phyloP scores from a whole-genome alignment of 2,888 invertebrate species.

The Scelioninae gen. 1 region DNA sequence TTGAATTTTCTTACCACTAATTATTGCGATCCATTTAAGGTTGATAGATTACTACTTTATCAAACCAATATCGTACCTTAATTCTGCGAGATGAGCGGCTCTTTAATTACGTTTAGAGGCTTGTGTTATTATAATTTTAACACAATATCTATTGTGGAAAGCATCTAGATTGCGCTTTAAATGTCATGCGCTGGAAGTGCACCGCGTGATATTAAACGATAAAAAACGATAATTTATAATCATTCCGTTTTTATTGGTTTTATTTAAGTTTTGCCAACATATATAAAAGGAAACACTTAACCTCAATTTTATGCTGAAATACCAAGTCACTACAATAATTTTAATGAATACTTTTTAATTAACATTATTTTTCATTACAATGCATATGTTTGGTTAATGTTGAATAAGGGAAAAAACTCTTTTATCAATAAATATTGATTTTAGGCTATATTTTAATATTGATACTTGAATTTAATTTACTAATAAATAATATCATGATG shows the following conservation, averaged over 20 bases:
- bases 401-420: constrained; percentile 1
- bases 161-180: neutral
- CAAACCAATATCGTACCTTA: neutral
- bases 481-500: neutral
- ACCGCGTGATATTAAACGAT: neutral
- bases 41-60: constrained; percentile 34
- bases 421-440: neutral
- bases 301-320: constrained; percentile 5
- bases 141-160: neutral
- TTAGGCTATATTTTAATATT: too few relatives aligned
- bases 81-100: neutral
- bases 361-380: constrained; percentile 19
- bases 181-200: neutral
- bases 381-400: constrained; percentile 8
- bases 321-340: constrained; percentile 4
- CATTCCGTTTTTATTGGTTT: constrained; percentile 7
- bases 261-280: neutral
- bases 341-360: constrained; percentile 19
- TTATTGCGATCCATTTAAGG: constrained; percentile 44
- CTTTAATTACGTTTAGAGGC: neutral
- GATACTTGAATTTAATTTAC: neutral
- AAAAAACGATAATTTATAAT: neutral
- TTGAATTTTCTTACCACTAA: constrained; percentile 59
- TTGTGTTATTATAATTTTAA: neutral
- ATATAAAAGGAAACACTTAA: constrained; percentile 16